Conservation (phyloP, 2,888 invertebrate species). For the Plebejus melissa region DNA sequence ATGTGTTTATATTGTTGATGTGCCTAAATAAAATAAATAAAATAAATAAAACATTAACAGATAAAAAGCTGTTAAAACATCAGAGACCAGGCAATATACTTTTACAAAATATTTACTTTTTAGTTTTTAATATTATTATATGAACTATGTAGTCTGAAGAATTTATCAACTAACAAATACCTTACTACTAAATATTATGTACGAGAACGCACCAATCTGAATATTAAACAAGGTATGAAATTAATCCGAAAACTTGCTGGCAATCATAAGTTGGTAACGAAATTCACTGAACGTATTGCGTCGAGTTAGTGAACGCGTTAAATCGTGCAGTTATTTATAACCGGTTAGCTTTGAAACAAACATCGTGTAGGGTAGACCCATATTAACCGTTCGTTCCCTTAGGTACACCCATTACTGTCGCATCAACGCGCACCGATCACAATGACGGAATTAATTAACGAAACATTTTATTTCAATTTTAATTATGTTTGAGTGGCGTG, state of each 20-base stretch:
- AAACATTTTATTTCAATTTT: background rate
- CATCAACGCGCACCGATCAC: background rate
- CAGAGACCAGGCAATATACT: too few species aligned
- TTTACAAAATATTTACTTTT: too few species aligned
- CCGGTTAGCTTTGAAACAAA: background rate
- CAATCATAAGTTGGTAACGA: constrained; percentile 29
- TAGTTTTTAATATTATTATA: too few species aligned
- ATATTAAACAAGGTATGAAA: constrained; percentile 5
- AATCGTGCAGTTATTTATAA: constrained; percentile 43
- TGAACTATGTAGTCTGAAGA: too few species aligned
- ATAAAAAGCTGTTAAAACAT: too few species aligned
- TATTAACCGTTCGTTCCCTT: background rate
- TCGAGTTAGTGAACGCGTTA: constrained; percentile 51
- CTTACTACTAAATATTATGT: background rate
- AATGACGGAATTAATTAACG: background rate
- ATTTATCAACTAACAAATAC: background rate
- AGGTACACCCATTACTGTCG: background rate
- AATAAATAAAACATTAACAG: too few species aligned
- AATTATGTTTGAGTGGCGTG: background rate
- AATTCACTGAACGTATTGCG: constrained; percentile 54
- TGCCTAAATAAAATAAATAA: too few species aligned
- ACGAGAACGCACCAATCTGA: background rate
- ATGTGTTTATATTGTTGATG: too few species aligned
- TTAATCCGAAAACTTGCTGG: background rate
- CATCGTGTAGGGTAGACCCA: background rate